phyloP scores from a whole-genome alignment of 2,888 invertebrate species.

The Aphidius colemani region DNA sequence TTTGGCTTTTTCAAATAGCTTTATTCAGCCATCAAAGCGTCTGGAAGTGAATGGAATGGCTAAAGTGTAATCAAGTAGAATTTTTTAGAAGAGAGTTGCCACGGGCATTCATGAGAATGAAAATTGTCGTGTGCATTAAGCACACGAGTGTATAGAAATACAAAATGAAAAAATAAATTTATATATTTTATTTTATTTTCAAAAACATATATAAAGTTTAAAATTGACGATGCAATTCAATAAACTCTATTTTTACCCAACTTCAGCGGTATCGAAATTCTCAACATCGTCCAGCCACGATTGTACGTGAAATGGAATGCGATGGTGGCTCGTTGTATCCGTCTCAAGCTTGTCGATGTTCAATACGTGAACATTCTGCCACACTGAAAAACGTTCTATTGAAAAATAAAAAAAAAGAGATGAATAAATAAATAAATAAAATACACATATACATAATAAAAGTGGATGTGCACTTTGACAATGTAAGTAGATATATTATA shows the following conservation, averaged over 20 bases:
- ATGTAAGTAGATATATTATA: no score
- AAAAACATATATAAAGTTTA: slow-evolving; percentile 8
- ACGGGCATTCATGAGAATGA: slow-evolving; percentile 1
- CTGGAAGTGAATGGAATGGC: slow-evolving; percentile 32
- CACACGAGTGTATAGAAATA: slow-evolving; percentile 18
- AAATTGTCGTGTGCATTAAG: slow-evolving; percentile 12
- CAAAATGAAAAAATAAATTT: background rate
- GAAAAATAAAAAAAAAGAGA: background rate
- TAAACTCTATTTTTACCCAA: slow-evolving; percentile 41
- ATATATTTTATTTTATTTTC: slow-evolving; percentile 6
- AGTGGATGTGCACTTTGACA: no score
- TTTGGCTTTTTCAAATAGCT: slow-evolving; percentile 32
- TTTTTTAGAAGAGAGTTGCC: slow-evolving; percentile 26
- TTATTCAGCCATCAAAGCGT: slow-evolving; percentile 37
- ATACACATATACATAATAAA: no score
- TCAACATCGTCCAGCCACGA: slow-evolving; percentile 59
- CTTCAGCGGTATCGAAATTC: slow-evolving; percentile 48
- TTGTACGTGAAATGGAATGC: slow-evolving; percentile 47
- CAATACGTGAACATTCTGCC: slow-evolving; percentile 57
- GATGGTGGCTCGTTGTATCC: slow-evolving; percentile 32
- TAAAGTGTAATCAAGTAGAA: slow-evolving; percentile 39
- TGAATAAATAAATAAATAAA: slow-evolving; percentile 4
- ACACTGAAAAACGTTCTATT: slow-evolving; percentile 56
- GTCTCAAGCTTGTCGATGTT: slow-evolving; percentile 42
- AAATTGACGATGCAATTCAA: slow-evolving; percentile 25